Percentiles rank a stretch among this genome's conserved stretches.
Conservation (phyloP, 2,888 invertebrate genomes). For the Metalampra italica region DNA sequence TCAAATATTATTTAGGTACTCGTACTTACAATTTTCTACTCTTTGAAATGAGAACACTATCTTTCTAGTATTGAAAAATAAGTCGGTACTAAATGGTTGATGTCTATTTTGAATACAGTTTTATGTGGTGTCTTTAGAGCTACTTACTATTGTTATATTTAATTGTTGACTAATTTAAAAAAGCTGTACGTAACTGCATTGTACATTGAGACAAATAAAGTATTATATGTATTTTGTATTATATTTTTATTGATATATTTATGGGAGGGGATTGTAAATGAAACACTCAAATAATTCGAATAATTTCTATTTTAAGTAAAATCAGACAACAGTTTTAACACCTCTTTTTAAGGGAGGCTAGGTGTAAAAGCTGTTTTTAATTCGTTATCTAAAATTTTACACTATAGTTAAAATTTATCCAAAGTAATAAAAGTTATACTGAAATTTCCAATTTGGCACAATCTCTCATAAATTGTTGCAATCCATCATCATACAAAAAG, state of each 20-base stretch:
- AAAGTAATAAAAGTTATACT: slow-evolving; percentile 18
- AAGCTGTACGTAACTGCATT: slow-evolving; percentile 10
- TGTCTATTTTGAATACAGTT: slow-evolving; percentile 4
- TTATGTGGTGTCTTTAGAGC: slow-evolving; percentile 19
- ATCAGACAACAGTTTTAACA: slow-evolving; percentile 70
- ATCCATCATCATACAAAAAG: neutral
- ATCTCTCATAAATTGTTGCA: slow-evolving; percentile 8
- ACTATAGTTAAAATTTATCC: slow-evolving; percentile 20
- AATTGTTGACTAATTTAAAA: slow-evolving; percentile 11
- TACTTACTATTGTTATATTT: slow-evolving; percentile 18
- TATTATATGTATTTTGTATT: slow-evolving; percentile 24
- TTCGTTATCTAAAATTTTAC: slow-evolving; percentile 39
- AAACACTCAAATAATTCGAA: slow-evolving; percentile 44
- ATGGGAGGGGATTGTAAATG: slow-evolving; percentile 20
- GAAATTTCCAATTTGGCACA: slow-evolving; percentile 28
- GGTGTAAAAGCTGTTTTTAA: slow-evolving; percentile 66
- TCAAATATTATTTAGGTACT: too few species aligned
- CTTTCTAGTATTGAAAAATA: neutral
- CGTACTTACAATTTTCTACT: neutral
- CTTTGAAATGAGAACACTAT: neutral
- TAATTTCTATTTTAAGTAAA: slow-evolving; percentile 71
- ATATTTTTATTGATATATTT: slow-evolving; percentile 8
- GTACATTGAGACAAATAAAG: slow-evolving; percentile 22
- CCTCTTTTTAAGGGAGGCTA: slow-evolving; percentile 55
- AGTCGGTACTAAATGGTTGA: neutral